These are phyloP conservation scores for Montipora cactus DNA, from an alignment of 64 coral and sea anemone species.

Conservation along the genomic window DNA sequence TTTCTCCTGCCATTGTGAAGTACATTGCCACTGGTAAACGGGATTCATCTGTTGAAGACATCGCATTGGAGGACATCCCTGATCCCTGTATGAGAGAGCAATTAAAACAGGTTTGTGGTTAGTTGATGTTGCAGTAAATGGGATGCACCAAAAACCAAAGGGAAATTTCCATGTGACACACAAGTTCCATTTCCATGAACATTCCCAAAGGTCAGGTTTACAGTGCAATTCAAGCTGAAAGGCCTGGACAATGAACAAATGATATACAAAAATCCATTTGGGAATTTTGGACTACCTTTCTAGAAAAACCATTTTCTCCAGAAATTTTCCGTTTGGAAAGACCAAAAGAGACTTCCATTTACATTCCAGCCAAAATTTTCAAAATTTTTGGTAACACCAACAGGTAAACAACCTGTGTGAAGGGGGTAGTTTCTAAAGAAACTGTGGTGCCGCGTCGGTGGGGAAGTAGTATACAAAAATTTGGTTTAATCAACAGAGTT, in stretches of 20 bases:
- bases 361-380: background rate
- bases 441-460: too few relatives aligned
- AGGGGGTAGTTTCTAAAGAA: too few relatives aligned
- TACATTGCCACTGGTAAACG: slow-evolving; percentile 19
- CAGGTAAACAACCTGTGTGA: slow-evolving; percentile 2
- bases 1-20: background rate
- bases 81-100: slow-evolving; percentile 19
- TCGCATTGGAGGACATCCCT: slow-evolving; percentile 12
- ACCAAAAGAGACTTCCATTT: background rate
- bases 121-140: background rate
- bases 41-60: slow-evolving; percentile 14
- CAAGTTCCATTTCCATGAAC: slow-evolving; percentile 3
- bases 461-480: too few relatives aligned
- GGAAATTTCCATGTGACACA: background rate
- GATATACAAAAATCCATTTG: too few relatives aligned
- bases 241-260: background rate
- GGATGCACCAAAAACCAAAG: slow-evolving; percentile 11
- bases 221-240: background rate
- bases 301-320: slow-evolving; percentile 1
- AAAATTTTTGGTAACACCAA: background rate
- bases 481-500: too few relatives aligned
- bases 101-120: too few relatives aligned
- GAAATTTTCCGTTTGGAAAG: background rate
- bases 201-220: slow-evolving; percentile 15
- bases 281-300: background rate